Evolutionary conservation across 2,888 invertebrate genomes (phyloP), one percentile per base, ranked within the genome.

Genomic region (Lochmaea capreae): DNA sequence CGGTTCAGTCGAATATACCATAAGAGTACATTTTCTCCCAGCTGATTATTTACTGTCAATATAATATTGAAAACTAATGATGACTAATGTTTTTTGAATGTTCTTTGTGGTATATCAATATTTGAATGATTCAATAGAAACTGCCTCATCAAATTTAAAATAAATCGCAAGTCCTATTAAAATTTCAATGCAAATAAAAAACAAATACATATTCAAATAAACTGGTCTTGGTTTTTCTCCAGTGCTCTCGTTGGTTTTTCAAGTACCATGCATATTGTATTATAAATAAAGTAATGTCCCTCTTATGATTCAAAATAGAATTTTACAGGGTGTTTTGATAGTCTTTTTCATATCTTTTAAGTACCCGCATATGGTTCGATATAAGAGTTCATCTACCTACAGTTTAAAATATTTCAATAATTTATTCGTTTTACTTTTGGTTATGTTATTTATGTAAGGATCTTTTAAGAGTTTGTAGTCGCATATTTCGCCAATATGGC

Each of bases 271-370:
- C 49, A 9, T 62, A 39, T 52, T 62, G 62, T 67, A 26, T 61
- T n/a, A 16, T 33, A 69, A 62, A 69, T 58, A 61, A 62, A 62
- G 61, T 69, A 52, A 62, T 69, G 42, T 69, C 69, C 69, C 62
- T 62, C 69, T 52, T 69, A 49, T 39, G 42, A 39, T 57, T 52
- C 18, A 43, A 26, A 62, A 26, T 14, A 18, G 39, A 62, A 69
- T 52, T 49, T 62, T 69, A 69, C 52, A 54, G 52, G 42, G 52
- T 42, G 52, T 68, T 43, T 33, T 26, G n/a, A 61, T 42, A 68
- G 11, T 22, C 42, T 68, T 12, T 52, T 54, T 54, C 5, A 61
- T 61, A 61, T 11, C 39, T 18, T 43, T 54, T 63, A 43, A 63
- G 43, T 63, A 63, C 62, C 62, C 39, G 62, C 62, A 63, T 63